Evolutionary conservation across 2,797 vertebrate genomes (phyloP).

Genomic region (Sebastes wilsoni): DNA sequence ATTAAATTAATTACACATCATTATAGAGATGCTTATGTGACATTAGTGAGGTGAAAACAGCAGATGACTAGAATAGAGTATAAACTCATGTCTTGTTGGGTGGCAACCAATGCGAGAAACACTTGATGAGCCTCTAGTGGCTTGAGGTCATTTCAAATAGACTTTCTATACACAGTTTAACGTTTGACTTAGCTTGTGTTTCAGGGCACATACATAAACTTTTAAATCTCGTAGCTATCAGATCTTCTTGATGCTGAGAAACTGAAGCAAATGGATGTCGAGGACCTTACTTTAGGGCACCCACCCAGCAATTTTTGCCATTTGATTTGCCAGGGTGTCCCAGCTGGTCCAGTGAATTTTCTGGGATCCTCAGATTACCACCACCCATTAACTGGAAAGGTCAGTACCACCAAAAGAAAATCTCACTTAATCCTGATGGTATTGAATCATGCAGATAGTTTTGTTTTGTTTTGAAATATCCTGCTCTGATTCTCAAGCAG

Average conservation of each 20-base stretch:
- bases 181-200: neutral
- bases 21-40: neutral
- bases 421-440: neutral
- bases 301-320: neutral
- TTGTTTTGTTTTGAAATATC: neutral
- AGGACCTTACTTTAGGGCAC: neutral
- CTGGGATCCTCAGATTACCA: neutral
- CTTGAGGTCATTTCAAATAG: neutral
- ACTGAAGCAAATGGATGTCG: neutral
- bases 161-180: neutral
- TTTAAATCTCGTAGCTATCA: neutral
- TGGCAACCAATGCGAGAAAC: neutral
- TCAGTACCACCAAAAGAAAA: neutral
- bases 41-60: neutral
- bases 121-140: neutral
- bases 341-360: neutral
- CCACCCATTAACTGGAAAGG: neutral
- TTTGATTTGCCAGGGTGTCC: neutral
- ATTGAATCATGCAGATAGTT: neutral
- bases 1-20: constrained; percentile 2
- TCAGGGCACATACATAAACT: neutral
- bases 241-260: neutral
- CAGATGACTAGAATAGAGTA: neutral
- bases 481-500: neutral
- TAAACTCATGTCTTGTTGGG: neutral